Evolutionary conservation across 2,113 vertebrate species (phyloP), one percentile per base, ranked within the genome.

Genomic region (Cyprinodon brontotheroides): DNA sequence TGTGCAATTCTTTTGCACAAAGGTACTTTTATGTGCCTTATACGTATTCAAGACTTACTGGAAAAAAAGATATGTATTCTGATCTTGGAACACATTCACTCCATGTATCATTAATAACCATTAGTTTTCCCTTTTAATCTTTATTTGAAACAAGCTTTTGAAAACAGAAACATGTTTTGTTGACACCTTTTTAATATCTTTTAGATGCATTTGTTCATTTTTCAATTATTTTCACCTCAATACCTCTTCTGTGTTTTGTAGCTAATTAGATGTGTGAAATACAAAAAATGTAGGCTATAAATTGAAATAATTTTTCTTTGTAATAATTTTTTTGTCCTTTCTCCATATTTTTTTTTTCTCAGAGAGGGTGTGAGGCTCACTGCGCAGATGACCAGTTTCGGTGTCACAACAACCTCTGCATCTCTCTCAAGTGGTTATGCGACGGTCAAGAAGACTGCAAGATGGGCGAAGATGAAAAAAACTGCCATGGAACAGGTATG

Each of bases 401-500:
- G 71, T 99, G 98, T 86, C 94, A 95, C 79, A 98, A 96, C 17
- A 96, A 96, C 83, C 96, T 97, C 57, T 99, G 98, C 88, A 97
- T 99, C 91, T 95, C 96, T 4, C 86, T 91, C 0, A 97, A 96
- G 77, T 99, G 97, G 98, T 90, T 95, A 72, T 99, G 98, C 71
- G 98, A 99, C 14, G 96, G 97, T 0, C 96, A 98, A 1, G 97
- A 98, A 82, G 98, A 99, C 71, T 99, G 98, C 85, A 97, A 97
- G 87, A 94, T 95, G 47, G 97, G 98, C 3, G 97, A 99, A 45
- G 98, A 99, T 2, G 98, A 99, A 89, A 96, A 92, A 75, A 95
- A 94, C 73, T 99, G 98, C 64, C 93, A 95, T 89, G 96, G 94
- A 96, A 97, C 93, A 86, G 93, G 94, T 91, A 48, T 43, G 53